Evolutionary conservation across 2,113 vertebrate genomes (phyloP).

Genomic region (Gadus chalcogrammus): DNA sequence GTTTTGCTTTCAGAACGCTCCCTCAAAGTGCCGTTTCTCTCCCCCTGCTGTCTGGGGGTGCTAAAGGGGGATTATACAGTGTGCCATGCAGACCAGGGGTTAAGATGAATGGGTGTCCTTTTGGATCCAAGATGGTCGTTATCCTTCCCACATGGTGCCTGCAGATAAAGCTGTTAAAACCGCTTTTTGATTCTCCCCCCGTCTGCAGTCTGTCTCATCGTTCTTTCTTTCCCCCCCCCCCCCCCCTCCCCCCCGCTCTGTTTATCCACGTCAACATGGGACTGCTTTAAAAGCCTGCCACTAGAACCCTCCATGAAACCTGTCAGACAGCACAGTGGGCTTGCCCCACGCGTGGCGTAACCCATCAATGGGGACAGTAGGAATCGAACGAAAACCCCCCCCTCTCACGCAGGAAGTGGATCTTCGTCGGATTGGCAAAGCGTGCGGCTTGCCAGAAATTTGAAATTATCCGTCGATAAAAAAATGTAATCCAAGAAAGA

Average conservation of each 20-base stretch:
- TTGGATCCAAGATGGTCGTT: slow-evolving; percentile 78
- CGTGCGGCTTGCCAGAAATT: not conserved
- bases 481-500: not conserved
- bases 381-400: not conserved
- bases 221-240: slow-evolving; percentile 41
- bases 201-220: slow-evolving; percentile 52
- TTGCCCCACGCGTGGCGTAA: slow-evolving; percentile 6
- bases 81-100: slow-evolving; percentile 65
- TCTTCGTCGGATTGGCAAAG: not conserved
- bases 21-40: slow-evolving; percentile 74
- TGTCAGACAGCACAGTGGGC: not conserved
- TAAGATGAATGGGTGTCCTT: slow-evolving; percentile 81
- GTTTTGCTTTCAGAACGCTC: slow-evolving; percentile 70
- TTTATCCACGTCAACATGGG: slow-evolving; percentile 41
- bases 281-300: slow-evolving; percentile 34
- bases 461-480: slow-evolving; percentile 13
- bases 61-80: slow-evolving; percentile 80
- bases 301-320: slow-evolving; percentile 10
- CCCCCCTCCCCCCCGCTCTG: not conserved
- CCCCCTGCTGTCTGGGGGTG: slow-evolving; percentile 68
- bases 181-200: slow-evolving; percentile 70
- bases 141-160: slow-evolving; percentile 76
- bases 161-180: slow-evolving; percentile 76
- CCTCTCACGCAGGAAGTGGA: not conserved
- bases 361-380: not conserved